Evolutionary conservation across 2,113 vertebrate species (phyloP), one percentile per base, ranked within the genome.

Genomic region (Embiotoca jacksoni): DNA sequence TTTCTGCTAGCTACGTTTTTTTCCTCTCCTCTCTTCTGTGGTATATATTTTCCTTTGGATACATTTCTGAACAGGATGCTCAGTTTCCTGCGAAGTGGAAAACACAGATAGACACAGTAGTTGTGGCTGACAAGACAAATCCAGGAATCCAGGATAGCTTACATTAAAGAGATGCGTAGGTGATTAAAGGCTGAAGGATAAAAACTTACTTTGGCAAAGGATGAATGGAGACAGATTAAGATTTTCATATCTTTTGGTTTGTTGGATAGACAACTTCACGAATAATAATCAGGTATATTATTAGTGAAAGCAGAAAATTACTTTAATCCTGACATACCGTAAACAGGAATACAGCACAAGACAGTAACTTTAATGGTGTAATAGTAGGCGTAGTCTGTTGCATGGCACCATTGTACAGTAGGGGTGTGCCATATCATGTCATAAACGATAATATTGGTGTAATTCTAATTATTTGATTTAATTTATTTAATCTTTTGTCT

Each of bases 71-170:
- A 62, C 55, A 49, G 69, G 32, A 68, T 76, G 56, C 67, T 53
- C 23, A 46, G 55, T 75, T 84, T 61, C 57, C 55, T 61, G 39
- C 80, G 55, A 75, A 75, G 82, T 80, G 67, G 54, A 66, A 56
- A 70, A 66, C 10, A 7, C 53, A 72, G 47, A 65, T 55, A 79
- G 49, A 66, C 36, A 44, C 8, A 74, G 59, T 13, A 31, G 39
- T 5, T 59, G 23, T 23, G 23, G 37, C 33, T 76, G 4, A 69
- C 57, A 60, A n/a, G 47, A 55, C 16, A 56, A 70, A 30, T 57
- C 32, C 46, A 60, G 54, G 49, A 66, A 61, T 62, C 56, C 8
- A 44, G 13, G 14, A 62, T 56, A 0, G 1, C 7, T 65, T 64
- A 31, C 10, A 65, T 65, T 36, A 10, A 61, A 52, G 10, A 46